Evolutionary conservation across 2,888 invertebrate species (phyloP).

Genomic region (Nomada hirtipes): DNA sequence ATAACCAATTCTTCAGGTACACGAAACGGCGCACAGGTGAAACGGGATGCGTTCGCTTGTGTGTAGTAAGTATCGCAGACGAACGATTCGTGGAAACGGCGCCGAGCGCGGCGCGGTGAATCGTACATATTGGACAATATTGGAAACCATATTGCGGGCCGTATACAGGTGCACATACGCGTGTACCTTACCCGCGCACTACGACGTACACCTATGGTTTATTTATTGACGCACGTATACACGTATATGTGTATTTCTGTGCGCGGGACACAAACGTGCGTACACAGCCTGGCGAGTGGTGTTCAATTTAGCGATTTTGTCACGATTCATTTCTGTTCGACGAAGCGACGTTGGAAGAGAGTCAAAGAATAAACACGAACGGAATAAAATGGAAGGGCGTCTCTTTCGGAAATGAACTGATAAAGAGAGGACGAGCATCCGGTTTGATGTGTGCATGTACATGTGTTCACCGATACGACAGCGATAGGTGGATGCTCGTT

Average conservation of each 20-base stretch:
- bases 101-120: constrained; percentile 21
- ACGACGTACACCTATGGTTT: constrained; percentile 33
- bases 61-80: constrained; percentile 27
- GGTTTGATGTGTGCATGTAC: background rate
- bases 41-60: constrained; percentile 30
- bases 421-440: constrained; percentile 4
- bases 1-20: constrained; percentile 30
- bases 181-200: constrained; percentile 5
- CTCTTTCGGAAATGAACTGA: constrained; percentile 43
- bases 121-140: constrained; percentile 66
- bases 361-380: constrained; percentile 25
- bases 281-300: background rate
- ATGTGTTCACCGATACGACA: background rate
- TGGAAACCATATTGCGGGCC: constrained; percentile 54
- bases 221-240: constrained; percentile 46
- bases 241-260: constrained; percentile 1
- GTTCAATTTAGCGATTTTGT: constrained; percentile 59
- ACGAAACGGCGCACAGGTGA: constrained; percentile 7
- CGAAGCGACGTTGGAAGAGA: constrained; percentile 5
- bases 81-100: constrained; percentile 55
- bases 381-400: constrained; percentile 19
- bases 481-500: background rate
- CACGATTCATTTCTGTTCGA: constrained; percentile 55
- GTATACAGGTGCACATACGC: constrained; percentile 15
- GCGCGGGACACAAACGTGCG: background rate